These are phyloP conservation scores for Ploceus nigricollis DNA, from an alignment of 2,113 vertebrate species.

Conservation along the genomic window DNA sequence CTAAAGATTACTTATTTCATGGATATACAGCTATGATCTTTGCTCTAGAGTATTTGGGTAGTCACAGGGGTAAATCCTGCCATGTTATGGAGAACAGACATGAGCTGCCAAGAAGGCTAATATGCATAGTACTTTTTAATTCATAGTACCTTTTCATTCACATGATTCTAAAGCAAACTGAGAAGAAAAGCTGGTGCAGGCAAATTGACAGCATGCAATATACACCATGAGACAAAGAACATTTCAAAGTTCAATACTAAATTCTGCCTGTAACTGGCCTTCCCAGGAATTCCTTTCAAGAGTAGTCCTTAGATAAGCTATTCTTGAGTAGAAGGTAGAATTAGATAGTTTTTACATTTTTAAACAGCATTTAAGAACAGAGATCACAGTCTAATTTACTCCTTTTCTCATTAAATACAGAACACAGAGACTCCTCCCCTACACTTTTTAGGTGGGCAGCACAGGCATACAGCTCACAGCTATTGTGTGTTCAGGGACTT, in stretches of 20 bases:
- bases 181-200: background rate
- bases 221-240: background rate
- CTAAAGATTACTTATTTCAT: background rate
- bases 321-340: background rate
- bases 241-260: background rate
- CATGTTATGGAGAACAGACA: background rate
- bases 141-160: background rate
- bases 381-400: background rate
- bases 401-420: background rate
- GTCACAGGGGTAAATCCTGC: background rate
- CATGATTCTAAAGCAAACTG: background rate
- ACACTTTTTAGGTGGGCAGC: background rate
- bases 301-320: background rate
- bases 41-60: background rate
- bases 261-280: background rate
- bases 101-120: background rate
- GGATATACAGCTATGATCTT: background rate
- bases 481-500: background rate
- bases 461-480: fast-evolving
- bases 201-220: background rate
- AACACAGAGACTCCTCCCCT: background rate
- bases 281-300: background rate
- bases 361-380: background rate
- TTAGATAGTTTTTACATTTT: background rate
- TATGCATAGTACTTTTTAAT: background rate